These are phyloP conservation scores for Athene cunicularia DNA, from an alignment of 2,113 vertebrate species.

Conservation along the genomic window DNA sequence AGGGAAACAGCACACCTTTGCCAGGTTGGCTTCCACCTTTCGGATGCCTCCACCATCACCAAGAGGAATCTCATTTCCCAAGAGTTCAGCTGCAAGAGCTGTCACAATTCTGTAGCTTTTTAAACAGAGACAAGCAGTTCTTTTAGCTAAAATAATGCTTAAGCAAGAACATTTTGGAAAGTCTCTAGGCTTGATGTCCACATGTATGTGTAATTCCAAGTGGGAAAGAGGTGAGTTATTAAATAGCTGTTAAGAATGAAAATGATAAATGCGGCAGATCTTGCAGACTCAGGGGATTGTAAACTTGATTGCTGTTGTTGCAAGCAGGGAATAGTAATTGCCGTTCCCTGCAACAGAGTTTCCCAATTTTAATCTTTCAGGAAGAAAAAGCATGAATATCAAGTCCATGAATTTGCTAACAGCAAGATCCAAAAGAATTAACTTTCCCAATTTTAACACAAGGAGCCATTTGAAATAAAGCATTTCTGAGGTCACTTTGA, in stretches of 20 bases:
- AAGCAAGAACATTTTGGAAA: background rate
- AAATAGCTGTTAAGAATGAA: conserved; percentile 19
- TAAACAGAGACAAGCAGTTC: background rate
- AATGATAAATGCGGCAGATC: conserved; percentile 33
- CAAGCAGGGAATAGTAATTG: conserved; percentile 56
- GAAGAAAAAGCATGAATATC: conserved; percentile 35
- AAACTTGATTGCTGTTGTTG: conserved; percentile 50
- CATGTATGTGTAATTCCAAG: background rate
- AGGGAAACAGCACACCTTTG: background rate
- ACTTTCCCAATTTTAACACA: conserved; percentile 27
- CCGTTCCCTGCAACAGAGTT: conserved; percentile 23
- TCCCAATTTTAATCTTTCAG: conserved; percentile 46
- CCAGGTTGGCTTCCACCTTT: background rate
- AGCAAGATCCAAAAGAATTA: conserved; percentile 45
- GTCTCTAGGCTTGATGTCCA: background rate
- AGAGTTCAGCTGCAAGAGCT: background rate
- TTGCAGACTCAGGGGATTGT: conserved; percentile 25
- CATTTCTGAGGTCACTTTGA: conserved; percentile 20
- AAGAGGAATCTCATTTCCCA: background rate
- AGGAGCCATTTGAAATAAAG: conserved; percentile 10
- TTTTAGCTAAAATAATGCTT: background rate
- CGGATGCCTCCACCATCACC: accelerated
- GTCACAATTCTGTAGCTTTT: background rate
- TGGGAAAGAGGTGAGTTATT: background rate
- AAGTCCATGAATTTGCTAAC: conserved; percentile 41